Evolutionary conservation across 2,797 vertebrate species (phyloP), one percentile per base, ranked within the genome.

Genomic region (Alcedo quadribrachys): DNA sequence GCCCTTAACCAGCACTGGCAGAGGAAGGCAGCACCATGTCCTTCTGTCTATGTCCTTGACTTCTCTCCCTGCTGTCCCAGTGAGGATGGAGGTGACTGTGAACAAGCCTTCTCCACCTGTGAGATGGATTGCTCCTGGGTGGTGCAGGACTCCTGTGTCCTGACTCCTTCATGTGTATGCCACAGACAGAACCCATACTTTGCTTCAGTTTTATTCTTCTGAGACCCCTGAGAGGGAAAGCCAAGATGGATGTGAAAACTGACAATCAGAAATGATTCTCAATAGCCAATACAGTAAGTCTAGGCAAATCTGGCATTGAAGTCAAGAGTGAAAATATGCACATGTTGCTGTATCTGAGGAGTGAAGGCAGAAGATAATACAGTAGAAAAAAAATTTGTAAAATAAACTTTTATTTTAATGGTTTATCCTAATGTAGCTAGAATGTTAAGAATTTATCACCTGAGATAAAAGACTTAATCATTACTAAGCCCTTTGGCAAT

Each of bases 381-480:
- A 87, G 75, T 30, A 57, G 18, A 82, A 92, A 93, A 90, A 55
- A 83, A 90, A 89, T 35, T 40, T 40, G 37, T 4, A 58, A 85
- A 91, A 90, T 14, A 83, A 92, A 91, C 43, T 53, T 92, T 62
- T 83, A 71, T 93, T 90, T 95, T 96, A 78, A 48, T 90, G 24
- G n/a, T 89, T 90, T 82, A 78, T 85, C 17, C 45, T 85, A 81
- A 60, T 40, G 30, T 78, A 63, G 8, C n/a, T 78, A 83, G 62
- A 85, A 93, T 75, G 65, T 93, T 85, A 92, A 90, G 69, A 94
- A 94, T 94, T 95, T 94, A 95, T 94, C 79, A 95, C 93, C 92
- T 92, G 90, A 96, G 73, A 87, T 94, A 94, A 93, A 95, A 94
- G 88, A 94, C 94, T 96, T 94, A 95, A 96, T 96, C 79, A 92